Percentiles rank a stretch among this genome's conserved stretches.
These are phyloP conservation scores for Sandelia bainsii DNA, from an alignment of 2,797 vertebrate species.

Conservation along the genomic window DNA sequence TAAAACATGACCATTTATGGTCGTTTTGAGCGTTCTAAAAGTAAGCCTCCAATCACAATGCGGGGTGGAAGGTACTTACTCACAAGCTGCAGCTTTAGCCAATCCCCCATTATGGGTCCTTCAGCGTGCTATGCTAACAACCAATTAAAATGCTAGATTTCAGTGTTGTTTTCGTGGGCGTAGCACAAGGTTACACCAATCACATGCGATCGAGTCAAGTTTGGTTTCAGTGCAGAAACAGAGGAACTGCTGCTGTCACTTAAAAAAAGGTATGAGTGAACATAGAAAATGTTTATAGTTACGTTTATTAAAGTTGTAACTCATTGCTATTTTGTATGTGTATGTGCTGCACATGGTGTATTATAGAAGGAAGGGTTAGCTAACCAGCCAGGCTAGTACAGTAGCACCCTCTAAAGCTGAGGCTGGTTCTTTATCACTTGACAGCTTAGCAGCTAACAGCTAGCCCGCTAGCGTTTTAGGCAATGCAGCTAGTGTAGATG, in stretches of 20 bases:
- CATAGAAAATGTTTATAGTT: slow-evolving; percentile 4
- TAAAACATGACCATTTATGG: slow-evolving; percentile 70
- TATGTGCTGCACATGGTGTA: background rate
- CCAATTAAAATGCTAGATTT: slow-evolving; percentile 51
- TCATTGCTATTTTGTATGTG: accelerated
- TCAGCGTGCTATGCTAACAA: background rate
- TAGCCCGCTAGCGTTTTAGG: slow-evolving; percentile 29
- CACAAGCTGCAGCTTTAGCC: background rate
- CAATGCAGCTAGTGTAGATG: slow-evolving; percentile 22
- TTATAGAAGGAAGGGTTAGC: slow-evolving; percentile 15
- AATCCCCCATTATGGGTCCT: background rate
- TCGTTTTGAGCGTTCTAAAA: slow-evolving; percentile 48
- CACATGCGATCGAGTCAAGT: slow-evolving; percentile 37
- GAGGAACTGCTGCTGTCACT: slow-evolving; percentile 76
- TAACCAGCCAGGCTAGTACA: slow-evolving; percentile 23
- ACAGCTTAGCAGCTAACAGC: slow-evolving; percentile 52
- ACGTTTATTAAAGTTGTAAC: background rate
- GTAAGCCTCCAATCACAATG: slow-evolving; percentile 62
- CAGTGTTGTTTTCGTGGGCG: slow-evolving; percentile 23
- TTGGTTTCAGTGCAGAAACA: slow-evolving; percentile 66
- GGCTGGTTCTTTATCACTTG: slow-evolving; percentile 36
- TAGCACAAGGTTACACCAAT: slow-evolving; percentile 55
- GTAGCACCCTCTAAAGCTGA: slow-evolving; percentile 37
- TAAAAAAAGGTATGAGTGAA: slow-evolving; percentile 72
- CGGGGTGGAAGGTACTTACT: background rate